Base-by-base conservation (phyloP, 2,888 invertebrate genomes). In the Yponomeuta sedellus region DNA sequence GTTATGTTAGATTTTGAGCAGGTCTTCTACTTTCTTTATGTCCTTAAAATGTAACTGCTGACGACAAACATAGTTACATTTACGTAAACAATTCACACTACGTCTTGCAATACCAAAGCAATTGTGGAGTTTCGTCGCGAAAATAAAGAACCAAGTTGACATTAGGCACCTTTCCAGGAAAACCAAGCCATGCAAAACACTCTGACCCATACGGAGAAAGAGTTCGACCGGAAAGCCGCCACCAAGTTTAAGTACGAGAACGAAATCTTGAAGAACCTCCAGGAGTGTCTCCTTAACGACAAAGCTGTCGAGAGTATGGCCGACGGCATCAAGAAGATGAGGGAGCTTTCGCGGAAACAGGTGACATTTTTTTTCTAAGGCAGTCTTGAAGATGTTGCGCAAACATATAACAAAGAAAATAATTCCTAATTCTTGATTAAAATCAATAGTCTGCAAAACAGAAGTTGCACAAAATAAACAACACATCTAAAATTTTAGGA, bases 261-360 rank as follows among this genome's bases (percentile, higher is more conserved):
- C 67, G 85, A 92, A 61, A 93, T 96, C 40, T 76, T 96, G 8
- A 77, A 82, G 22, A 91, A 93, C 67, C 83, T 96, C 0, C 94
- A 95, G 74, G 94, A 94, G 12, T 94, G 94, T 74, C 78, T 94
- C 6, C 91, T 94, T 6, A 93, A 94, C 61, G 94, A 95, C 72
- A 96, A 95, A 75, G 93, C 94, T 0, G 93, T 94, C 5, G 83
- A 93, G 78, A 83, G 82, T 1, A 91, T 91, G 88, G 91, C 91
- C 1, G 85, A 84, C 61, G 88, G 87, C 16, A 90, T 92, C 57
- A 86, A 85, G 74, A 86, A 88, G 70, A 88, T 92, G 81, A 78
- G 92, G 59, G 90, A 92, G 64, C 80, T 88, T 78, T 84, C 88
- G 1, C 80, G 91, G 67, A 88, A 88, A 73, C 85, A 92, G 78